These are phyloP conservation scores for Nothoprocta pentlandii DNA, from an alignment of 2,113 vertebrate species.

Conservation along the genomic window DNA sequence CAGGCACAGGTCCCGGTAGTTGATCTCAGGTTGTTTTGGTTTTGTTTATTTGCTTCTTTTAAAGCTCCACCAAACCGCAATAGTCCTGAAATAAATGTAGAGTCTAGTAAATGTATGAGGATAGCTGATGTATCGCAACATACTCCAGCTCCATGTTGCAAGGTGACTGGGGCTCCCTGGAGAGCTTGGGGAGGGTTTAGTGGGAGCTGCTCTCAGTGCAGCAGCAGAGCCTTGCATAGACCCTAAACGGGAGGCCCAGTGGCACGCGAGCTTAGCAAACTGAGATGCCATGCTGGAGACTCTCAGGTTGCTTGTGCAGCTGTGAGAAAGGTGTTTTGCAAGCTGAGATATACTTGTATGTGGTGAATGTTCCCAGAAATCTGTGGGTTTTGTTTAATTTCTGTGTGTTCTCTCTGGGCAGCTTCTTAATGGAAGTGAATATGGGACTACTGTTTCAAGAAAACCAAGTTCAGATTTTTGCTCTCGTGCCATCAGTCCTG, in stretches of 20 bases:
- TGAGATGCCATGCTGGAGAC: neutral
- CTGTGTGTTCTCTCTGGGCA: neutral
- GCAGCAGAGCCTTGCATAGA: neutral
- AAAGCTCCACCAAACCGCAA: neutral
- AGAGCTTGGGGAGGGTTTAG: neutral
- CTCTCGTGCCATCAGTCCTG: rapidly evolving
- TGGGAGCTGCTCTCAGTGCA: neutral
- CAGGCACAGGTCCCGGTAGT: neutral
- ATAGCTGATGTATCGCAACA: neutral
- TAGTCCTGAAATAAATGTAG: neutral
- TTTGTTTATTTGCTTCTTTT: neutral
- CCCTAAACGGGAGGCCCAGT: neutral
- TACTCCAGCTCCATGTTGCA: neutral
- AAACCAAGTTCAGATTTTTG: neutral
- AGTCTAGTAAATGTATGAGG: neutral
- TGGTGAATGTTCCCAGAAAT: neutral
- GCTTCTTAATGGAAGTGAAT: neutral
- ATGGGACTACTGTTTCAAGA: neutral
- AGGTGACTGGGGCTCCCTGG: neutral
- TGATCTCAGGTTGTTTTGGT: neutral
- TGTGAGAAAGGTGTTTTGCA: neutral
- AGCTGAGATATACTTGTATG: neutral
- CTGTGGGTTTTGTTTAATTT: neutral
- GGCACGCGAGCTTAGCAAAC: neutral
- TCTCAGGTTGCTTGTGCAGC: neutral